Percentiles rank a stretch among this genome's conserved stretches.
Evolutionary conservation across 2,888 invertebrate genomes (phyloP).

Genomic region (Parnassius smintheus): DNA sequence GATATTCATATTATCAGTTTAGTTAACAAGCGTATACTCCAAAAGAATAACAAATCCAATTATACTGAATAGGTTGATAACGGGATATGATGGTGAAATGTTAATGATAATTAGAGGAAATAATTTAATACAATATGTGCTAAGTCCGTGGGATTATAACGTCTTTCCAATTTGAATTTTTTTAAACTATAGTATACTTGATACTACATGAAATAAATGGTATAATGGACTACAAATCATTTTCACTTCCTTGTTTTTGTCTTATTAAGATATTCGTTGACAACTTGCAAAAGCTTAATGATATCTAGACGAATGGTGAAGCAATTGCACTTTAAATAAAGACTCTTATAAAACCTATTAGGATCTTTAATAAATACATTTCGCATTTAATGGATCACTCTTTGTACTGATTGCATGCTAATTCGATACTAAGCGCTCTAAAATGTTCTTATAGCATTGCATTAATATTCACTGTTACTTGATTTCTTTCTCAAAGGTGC

Average conservation of each 20-base stretch:
- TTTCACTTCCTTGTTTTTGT: constrained; percentile 2
- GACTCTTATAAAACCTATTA: constrained; percentile 38
- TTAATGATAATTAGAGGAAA: constrained; percentile 1
- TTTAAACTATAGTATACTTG: no score
- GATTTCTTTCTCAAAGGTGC: no score
- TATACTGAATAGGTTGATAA: constrained; percentile 8
- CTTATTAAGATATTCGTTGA: constrained; percentile 6
- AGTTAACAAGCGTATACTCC: not conserved
- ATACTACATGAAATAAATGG: no score
- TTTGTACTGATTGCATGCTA: constrained; percentile 30
- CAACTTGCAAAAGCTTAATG: constrained; percentile 11
- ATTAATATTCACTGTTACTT: not conserved
- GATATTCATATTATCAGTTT: not conserved
- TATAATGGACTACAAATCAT: not conserved
- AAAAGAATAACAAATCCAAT: constrained; percentile 3
- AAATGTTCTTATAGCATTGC: constrained; percentile 5
- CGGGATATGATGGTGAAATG: not conserved
- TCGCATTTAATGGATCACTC: constrained; percentile 33
- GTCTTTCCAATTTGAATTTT: not conserved
- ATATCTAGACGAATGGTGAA: constrained; percentile 4
- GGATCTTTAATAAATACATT: constrained; percentile 35
- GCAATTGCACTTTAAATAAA: constrained; percentile 32
- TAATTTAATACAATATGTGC: constrained; percentile 4
- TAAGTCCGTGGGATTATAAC: not conserved
- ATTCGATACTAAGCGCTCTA: constrained; percentile 18